phyloP scores from a whole-genome alignment of 2,797 vertebrate genomes.

The Saxicola maurus region DNA sequence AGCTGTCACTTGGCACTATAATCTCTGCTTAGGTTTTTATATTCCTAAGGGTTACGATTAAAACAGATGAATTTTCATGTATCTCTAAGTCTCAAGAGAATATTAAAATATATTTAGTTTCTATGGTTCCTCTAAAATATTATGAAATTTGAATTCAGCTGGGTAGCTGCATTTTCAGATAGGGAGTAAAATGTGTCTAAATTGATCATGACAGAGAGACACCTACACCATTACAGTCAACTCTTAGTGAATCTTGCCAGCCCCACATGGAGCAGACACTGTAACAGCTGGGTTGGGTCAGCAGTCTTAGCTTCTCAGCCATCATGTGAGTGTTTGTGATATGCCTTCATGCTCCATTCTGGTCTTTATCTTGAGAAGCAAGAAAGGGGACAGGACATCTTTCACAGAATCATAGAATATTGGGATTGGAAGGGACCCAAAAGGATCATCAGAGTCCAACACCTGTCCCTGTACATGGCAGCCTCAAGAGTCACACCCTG shows the following conservation, averaged over 20 bases:
- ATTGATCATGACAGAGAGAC: background rate
- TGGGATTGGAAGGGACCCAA: background rate
- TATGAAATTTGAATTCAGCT: background rate
- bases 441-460: background rate
- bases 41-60: background rate
- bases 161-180: background rate
- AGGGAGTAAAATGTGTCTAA: background rate
- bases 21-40: background rate
- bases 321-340: background rate
- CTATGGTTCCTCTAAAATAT: background rate
- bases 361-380: background rate
- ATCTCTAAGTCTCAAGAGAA: background rate
- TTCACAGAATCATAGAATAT: background rate
- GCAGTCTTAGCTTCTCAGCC: background rate
- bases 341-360: background rate
- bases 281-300: background rate
- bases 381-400: background rate
- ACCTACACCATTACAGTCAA: background rate
- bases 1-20: background rate
- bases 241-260: background rate
- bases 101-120: background rate
- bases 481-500: background rate
- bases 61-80: background rate
- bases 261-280: background rate
- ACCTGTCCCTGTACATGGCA: background rate